Evolutionary conservation across 2,797 vertebrate species (phyloP), one percentile per base, ranked within the genome.

Genomic region (Acomys russatus): DNA sequence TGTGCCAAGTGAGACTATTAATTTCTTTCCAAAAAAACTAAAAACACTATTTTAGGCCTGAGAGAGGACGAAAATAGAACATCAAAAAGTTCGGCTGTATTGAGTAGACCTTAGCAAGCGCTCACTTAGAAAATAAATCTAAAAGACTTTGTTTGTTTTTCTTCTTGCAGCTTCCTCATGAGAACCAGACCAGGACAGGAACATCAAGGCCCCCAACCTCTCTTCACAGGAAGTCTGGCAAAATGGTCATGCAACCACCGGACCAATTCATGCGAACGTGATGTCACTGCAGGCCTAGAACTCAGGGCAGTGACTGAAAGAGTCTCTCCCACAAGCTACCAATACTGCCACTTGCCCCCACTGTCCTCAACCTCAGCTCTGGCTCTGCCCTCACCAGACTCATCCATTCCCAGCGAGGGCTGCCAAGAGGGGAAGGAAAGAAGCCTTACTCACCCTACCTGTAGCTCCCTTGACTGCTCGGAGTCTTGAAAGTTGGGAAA

Each of bases 41-140:
- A 77, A 93, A 49, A 12, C 70, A 88, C 66, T 90, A 33, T 88
- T 90, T 92, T 93, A 59, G 38, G 4, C 44, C 70, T 38, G 1
- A 79, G 20, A 73, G 6, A 20, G 86, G 17, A 20, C 14, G 1
- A 33, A 90, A 79, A 38, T 1, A 49, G 61, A 59, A 23, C 30
- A 89, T 33, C 64, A 68, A 93, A 38, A 22, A 61, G 18, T 82
- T 88, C 51, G 33, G 14, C 33, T 88, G 35, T 35, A 2, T 22
- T 92, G 64, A 22, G 20, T 49, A 70, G 66, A 91, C 87, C 83
- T 49, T 68, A 87, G 7, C 9, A 78, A 68, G n/a, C 63, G 1
- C 17, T 78, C 91, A 49, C 86, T 88, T 61, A 30, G n/a, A 64
- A 95, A 83, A 64, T 78, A 91, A 96, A 83, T 33, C 17, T 78